Percentiles rank a stretch among this genome's conserved stretches.
phyloP scores from a whole-genome alignment of 2,888 invertebrate species.

The Zygaena filipendulae region DNA sequence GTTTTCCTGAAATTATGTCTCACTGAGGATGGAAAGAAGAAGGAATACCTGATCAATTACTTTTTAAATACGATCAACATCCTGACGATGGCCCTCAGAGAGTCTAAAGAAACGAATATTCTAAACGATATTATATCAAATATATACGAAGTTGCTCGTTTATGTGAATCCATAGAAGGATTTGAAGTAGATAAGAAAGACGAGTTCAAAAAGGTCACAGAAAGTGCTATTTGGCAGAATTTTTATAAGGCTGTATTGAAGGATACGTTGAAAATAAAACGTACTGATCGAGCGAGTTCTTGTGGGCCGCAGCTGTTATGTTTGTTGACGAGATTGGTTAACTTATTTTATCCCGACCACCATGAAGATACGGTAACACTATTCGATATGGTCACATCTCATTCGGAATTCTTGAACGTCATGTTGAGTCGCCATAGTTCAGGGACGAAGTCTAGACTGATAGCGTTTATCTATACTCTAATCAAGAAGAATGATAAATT shows the following conservation, averaged over 20 bases:
- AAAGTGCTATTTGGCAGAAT: slow-evolving; percentile 65
- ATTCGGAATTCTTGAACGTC: slow-evolving; percentile 80
- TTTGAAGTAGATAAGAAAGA: slow-evolving; percentile 27
- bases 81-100: slow-evolving; percentile 56
- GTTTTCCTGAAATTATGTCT: slow-evolving; percentile 63
- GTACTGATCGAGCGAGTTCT: slow-evolving; percentile 32
- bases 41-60: slow-evolving; percentile 58
- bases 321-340: slow-evolving; percentile 64
- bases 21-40: slow-evolving; percentile 31
- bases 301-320: slow-evolving; percentile 61
- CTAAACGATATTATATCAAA: slow-evolving; percentile 30
- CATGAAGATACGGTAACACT: slow-evolving; percentile 61
- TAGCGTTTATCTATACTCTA: slow-evolving; percentile 73
- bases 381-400: slow-evolving; percentile 80
- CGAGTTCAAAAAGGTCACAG: slow-evolving; percentile 44
- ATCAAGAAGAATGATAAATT: slow-evolving; percentile 71
- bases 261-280: slow-evolving; percentile 66
- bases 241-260: slow-evolving; percentile 75
- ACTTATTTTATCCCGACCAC: slow-evolving; percentile 61
- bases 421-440: slow-evolving; percentile 65
- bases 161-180: slow-evolving; percentile 32
- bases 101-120: slow-evolving; percentile 27
- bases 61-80: slow-evolving; percentile 66
- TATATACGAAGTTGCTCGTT: slow-evolving; percentile 36
- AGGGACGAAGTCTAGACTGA: slow-evolving; percentile 68